phyloP scores from a whole-genome alignment of 2,888 invertebrate species.

The Xestia xanthographa region DNA sequence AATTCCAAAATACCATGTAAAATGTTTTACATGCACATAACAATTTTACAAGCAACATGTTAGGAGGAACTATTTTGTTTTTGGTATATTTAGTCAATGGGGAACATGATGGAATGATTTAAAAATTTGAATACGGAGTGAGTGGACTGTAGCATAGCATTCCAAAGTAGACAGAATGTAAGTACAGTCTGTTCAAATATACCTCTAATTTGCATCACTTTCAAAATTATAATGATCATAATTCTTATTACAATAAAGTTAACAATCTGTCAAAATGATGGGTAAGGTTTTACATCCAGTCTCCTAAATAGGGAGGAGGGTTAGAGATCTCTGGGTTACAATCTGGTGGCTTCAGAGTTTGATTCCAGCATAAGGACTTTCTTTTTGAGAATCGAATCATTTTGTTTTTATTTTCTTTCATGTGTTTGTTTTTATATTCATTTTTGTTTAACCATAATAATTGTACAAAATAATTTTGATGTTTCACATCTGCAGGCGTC shows the following conservation, averaged over 20 bases:
- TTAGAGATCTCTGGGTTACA: no score
- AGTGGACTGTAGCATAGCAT: background rate
- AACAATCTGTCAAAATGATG: background rate
- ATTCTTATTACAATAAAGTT: background rate
- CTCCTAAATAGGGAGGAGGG: no score
- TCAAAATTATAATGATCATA: background rate
- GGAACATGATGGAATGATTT: background rate
- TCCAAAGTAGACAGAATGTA: background rate
- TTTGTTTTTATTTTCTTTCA: no score
- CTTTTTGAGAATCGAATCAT: no score
- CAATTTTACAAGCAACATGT: background rate
- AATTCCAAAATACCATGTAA: constrained; percentile 22
- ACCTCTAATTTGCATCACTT: background rate
- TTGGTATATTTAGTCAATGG: background rate
- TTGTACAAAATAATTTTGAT: no score
- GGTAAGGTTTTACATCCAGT: background rate
- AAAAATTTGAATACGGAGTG: background rate
- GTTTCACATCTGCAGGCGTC: no score
- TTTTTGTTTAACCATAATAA: no score
- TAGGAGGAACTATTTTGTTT: constrained; percentile 1
- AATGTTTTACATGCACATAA: constrained; percentile 27
- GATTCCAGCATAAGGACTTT: no score
- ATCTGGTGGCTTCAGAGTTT: no score
- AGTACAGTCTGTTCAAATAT: background rate
- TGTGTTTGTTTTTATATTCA: no score